These are phyloP conservation scores for Ferrisia virgata DNA, from an alignment of 2,888 invertebrate species.

Conservation along the genomic window DNA sequence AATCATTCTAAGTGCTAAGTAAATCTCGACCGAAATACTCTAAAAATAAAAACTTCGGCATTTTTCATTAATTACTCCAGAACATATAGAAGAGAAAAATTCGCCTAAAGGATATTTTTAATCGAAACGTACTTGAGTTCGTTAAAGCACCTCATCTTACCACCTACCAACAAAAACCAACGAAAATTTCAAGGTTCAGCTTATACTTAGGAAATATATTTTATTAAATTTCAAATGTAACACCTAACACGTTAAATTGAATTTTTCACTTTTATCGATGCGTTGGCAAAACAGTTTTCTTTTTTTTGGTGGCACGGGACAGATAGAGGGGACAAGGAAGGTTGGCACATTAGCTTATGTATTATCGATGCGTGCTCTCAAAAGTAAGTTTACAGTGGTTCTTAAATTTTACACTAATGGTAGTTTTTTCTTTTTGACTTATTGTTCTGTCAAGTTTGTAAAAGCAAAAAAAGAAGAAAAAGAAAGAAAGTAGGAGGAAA, in stretches of 20 bases:
- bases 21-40: neutral
- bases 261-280: neutral
- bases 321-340: no score
- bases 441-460: neutral
- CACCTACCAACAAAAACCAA: neutral
- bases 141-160: neutral
- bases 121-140: neutral
- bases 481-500: no score
- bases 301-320: neutral
- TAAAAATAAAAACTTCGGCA: neutral
- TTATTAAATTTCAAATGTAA: neutral
- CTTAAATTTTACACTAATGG: neutral
- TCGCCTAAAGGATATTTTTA: neutral
- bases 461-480: no score
- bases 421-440: no score
- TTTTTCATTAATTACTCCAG: neutral
- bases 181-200: no score
- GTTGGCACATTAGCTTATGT: neutral
- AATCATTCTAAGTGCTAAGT: no score
- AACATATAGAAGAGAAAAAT: neutral
- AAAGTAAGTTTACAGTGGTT: neutral
- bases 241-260: neutral
- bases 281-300: neutral
- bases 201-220: no score
- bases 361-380: neutral